These are phyloP conservation scores for Crossocerus cetratus DNA, from an alignment of 2,888 invertebrate genomes.

Conservation along the genomic window DNA sequence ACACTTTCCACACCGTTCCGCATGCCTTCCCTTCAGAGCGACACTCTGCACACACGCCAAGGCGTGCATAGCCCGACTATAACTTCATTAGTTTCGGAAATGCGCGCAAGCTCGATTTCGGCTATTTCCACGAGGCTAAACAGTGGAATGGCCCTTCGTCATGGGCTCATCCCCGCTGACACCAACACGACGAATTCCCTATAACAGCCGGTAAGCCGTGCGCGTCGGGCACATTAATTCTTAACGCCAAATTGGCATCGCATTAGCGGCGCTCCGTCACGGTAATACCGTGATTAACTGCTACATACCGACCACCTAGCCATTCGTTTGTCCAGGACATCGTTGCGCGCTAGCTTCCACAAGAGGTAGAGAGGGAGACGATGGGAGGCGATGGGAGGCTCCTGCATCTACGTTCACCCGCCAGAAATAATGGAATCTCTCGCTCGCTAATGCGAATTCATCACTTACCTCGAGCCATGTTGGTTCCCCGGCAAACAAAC, in stretches of 20 bases:
- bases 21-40: not conserved
- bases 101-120: conserved; percentile 34
- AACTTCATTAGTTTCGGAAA: not conserved
- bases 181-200: conserved; percentile 46
- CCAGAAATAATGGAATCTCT: conserved; percentile 50
- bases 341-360: conserved; percentile 11
- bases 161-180: conserved; percentile 50
- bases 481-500: conserved; percentile 11
- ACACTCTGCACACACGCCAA: not conserved
- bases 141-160: conserved; percentile 29
- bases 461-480: conserved; percentile 34
- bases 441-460: conserved; percentile 46
- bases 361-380: too few relatives aligned
- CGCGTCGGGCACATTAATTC: conserved; percentile 59
- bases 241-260: conserved; percentile 63
- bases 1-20: not conserved
- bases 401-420: not conserved
- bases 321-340: conserved; percentile 41
- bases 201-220: conserved; percentile 43
- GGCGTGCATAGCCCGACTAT: not conserved
- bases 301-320: conserved; percentile 32
- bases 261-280: conserved; percentile 59
- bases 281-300: conserved; percentile 61
- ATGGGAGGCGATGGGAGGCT: too few relatives aligned
- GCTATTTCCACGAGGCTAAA: conserved; percentile 35